phyloP scores from a whole-genome alignment of 2,797 vertebrate genomes.

The Molothrus ater region DNA sequence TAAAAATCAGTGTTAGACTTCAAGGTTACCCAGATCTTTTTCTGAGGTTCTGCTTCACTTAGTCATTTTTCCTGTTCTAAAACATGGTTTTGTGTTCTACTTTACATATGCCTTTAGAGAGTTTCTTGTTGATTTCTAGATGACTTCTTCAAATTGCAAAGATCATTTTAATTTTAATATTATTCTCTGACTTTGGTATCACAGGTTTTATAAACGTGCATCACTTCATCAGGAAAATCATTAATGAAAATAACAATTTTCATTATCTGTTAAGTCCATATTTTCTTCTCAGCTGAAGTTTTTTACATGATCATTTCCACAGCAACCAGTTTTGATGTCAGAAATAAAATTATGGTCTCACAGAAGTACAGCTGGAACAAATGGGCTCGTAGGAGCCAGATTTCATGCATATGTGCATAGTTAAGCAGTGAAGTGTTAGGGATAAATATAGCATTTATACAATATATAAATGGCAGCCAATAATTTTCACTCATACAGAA shows the following conservation, averaged over 20 bases:
- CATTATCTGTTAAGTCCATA: background rate
- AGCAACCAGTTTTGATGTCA: conserved; percentile 29
- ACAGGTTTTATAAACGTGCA: background rate
- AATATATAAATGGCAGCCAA: conserved; percentile 14
- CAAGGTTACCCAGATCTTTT: background rate
- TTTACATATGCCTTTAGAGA: background rate
- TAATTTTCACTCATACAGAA: conserved; percentile 12
- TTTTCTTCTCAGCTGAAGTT: conserved; percentile 26
- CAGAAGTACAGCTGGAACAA: conserved; percentile 31
- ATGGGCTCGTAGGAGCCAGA: conserved; percentile 20
- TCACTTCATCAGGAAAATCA: background rate
- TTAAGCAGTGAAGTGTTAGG: background rate
- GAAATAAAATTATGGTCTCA: conserved; percentile 5
- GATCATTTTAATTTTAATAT: background rate
- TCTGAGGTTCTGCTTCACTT: background rate
- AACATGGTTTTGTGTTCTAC: background rate
- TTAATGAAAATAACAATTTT: background rate
- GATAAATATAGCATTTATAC: conserved; percentile 30
- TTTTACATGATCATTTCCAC: conserved; percentile 21
- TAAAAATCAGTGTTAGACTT: background rate
- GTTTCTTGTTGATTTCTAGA: background rate
- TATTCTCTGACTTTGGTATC: background rate
- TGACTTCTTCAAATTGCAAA: background rate
- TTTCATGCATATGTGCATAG: conserved; percentile 33
- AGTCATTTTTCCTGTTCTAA: background rate